A percentile compares a stretch with the other conserved stretches of the same genome.
Evolutionary conservation across 2,888 invertebrate genomes (phyloP).

Genomic region (Odontomyia ornata): DNA sequence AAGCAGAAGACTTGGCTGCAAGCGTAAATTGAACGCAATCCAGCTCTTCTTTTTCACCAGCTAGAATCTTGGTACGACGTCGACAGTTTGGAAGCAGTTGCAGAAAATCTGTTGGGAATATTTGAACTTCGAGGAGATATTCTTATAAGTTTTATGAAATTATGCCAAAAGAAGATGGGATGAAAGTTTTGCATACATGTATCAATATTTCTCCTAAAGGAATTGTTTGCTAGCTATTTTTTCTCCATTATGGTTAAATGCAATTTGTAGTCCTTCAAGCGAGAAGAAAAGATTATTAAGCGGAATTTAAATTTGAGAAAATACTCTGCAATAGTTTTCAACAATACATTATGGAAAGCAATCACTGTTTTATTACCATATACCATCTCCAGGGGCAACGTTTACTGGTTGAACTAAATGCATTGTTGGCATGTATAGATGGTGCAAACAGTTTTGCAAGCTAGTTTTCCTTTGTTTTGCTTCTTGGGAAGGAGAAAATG

Average conservation of each 20-base stretch:
- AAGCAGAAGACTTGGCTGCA: neutral
- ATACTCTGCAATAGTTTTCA: no score
- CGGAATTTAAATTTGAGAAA: neutral
- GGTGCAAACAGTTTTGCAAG: no score
- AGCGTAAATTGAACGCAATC: neutral
- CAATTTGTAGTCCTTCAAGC: neutral
- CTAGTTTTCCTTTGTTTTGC: no score
- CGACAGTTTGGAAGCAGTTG: slow-evolving; percentile 3
- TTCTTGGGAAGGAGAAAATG: no score
- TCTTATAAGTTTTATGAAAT: slow-evolving; percentile 21
- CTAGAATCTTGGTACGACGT: neutral
- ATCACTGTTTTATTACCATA: no score
- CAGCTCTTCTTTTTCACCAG: neutral
- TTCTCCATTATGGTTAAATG: neutral
- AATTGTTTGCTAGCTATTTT: neutral
- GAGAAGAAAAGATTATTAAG: neutral
- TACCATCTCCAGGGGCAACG: no score
- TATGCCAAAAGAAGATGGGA: neutral
- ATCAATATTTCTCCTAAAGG: slow-evolving; percentile 2
- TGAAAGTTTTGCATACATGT: slow-evolving; percentile 17
- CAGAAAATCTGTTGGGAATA: neutral
- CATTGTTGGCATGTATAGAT: no score
- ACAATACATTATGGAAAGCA: no score
- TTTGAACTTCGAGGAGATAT: neutral
- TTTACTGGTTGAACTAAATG: no score